These are phyloP conservation scores for Aporophyla nigra DNA, from an alignment of 2,888 invertebrate species.

Conservation along the genomic window DNA sequence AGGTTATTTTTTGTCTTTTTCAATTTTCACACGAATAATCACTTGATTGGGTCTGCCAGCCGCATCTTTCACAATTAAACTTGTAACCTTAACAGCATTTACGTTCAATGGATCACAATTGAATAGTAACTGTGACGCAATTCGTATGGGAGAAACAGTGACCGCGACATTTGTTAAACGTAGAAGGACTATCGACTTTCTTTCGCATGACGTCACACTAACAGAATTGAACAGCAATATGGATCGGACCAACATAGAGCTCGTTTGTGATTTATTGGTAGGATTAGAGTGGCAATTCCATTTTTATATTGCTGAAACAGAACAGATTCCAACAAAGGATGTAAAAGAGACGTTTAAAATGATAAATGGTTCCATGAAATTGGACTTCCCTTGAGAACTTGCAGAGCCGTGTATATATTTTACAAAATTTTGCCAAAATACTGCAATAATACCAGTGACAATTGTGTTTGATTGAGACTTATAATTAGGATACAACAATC, in stretches of 20 bases:
- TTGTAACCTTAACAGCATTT: not conserved
- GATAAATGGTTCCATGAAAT: slow-evolving; percentile 2
- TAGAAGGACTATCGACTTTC: slow-evolving; percentile 52
- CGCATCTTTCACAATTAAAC: not conserved
- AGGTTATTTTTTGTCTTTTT: not conserved
- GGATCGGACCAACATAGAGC: slow-evolving; percentile 37
- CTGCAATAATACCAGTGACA: not conserved
- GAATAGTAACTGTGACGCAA: slow-evolving; percentile 37
- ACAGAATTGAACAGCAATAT: slow-evolving; percentile 52
- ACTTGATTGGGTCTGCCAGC: not conserved
- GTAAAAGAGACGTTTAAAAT: slow-evolving; percentile 17
- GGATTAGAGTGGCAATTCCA: slow-evolving; percentile 14
- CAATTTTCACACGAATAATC: not conserved
- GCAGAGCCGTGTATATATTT: too few species aligned
- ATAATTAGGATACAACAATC: not conserved
- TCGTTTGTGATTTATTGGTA: slow-evolving; percentile 44
- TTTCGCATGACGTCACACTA: slow-evolving; percentile 55
- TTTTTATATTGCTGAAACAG: slow-evolving; percentile 28
- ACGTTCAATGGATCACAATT: slow-evolving; percentile 11
- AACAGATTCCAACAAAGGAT: slow-evolving; percentile 15
- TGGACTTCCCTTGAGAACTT: not conserved
- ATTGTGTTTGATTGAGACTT: not conserved
- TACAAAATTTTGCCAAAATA: not conserved
- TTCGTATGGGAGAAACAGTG: slow-evolving; percentile 30
- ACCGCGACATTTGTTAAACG: slow-evolving; percentile 42